Percentiles rank a stretch among this genome's conserved stretches.
Evolutionary conservation across 2,113 vertebrate genomes (phyloP).

Genomic region (Menidia beryllina): DNA sequence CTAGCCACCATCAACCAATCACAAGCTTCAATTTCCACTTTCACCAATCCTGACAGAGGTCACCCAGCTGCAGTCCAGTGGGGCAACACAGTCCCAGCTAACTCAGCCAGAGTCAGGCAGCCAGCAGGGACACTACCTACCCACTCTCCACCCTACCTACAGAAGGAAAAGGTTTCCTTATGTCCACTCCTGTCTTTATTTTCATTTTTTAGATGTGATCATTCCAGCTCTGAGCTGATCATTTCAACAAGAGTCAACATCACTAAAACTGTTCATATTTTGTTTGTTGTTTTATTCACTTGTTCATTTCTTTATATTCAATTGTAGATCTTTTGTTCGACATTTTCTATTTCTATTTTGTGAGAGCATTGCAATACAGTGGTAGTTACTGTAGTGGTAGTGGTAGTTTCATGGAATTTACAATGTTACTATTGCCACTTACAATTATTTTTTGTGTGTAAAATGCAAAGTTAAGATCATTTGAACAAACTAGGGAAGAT

Average conservation of each 20-base stretch:
- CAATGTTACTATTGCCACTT: too few species aligned
- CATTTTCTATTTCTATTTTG: too few species aligned
- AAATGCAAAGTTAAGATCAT: too few species aligned
- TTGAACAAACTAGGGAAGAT: too few species aligned
- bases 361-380: too few species aligned
- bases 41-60: slow-evolving; percentile 70
- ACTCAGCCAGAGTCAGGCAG: slow-evolving; percentile 5
- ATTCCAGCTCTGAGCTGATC: background rate
- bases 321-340: too few species aligned
- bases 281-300: background rate
- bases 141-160: too few species aligned
- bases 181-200: background rate
- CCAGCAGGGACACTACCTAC: background rate
- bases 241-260: background rate
- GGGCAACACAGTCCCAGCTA: slow-evolving; percentile 50
- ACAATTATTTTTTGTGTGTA: too few species aligned
- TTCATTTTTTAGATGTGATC: background rate
- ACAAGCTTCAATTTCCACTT: slow-evolving; percentile 58
- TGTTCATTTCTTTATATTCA: background rate
- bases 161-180: background rate
- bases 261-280: slow-evolving; percentile 1
- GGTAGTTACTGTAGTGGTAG: too few species aligned
- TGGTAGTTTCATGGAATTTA: too few species aligned
- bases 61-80: slow-evolving; percentile 55
- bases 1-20: slow-evolving; percentile 70